Percentiles rank a stretch among this genome's conserved stretches.
Evolutionary conservation across 2,113 vertebrate species (phyloP).

Genomic region (Leptocoma aspasia): DNA sequence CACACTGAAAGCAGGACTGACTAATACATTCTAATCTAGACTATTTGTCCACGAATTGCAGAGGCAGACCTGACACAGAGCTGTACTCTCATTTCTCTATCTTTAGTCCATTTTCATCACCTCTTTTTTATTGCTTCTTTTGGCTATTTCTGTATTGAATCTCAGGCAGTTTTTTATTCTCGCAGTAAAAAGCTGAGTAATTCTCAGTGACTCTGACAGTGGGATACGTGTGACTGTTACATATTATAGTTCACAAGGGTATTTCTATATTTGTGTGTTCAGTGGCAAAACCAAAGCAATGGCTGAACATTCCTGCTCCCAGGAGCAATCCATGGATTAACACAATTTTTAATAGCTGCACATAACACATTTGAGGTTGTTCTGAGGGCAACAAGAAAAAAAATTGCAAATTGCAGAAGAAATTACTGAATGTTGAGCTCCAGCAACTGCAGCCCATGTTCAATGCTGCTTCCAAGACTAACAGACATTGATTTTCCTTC

Average conservation of each 20-base stretch:
- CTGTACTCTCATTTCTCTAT: neutral
- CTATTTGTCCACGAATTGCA: neutral
- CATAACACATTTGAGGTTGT: neutral
- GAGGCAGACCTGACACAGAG: neutral
- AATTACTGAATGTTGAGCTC: neutral
- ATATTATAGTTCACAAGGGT: neutral
- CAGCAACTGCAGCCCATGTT: neutral
- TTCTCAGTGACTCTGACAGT: neutral
- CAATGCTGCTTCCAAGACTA: neutral
- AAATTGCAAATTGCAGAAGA: neutral
- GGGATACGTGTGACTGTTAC: neutral
- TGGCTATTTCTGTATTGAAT: neutral
- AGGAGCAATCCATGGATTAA: neutral
- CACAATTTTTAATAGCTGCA: neutral
- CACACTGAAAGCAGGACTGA: neutral
- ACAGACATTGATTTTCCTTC: neutral
- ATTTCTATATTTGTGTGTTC: neutral
- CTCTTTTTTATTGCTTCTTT: neutral
- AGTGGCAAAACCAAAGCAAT: neutral
- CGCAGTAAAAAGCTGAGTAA: neutral
- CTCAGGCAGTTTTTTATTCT: neutral
- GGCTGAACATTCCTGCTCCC: neutral
- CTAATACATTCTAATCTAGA: neutral
- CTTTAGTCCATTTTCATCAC: neutral
- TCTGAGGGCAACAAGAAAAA: neutral